Evolutionary conservation across 2,797 vertebrate genomes (phyloP), one percentile per base, ranked within the genome.

Genomic region (Chiloscyllium punctatum): DNA sequence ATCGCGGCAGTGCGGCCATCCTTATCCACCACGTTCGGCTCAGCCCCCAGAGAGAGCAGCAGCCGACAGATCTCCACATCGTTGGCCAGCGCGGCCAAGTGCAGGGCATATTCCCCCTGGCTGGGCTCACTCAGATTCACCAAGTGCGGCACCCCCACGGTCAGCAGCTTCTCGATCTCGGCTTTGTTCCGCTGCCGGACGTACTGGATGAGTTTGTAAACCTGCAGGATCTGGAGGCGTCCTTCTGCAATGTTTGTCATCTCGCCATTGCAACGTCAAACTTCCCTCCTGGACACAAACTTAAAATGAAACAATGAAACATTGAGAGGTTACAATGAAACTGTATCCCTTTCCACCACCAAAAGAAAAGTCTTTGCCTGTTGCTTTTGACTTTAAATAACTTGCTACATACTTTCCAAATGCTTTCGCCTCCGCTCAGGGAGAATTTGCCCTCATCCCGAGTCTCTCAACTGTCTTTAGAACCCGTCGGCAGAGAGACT

Each of bases 151-250:
- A 98, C 97, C 1, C 99, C 99, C 7, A 98, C 96, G 33, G 96
- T 97, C 95, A 97, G 96, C 96, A 99, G 96, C 96, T 98, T 99
- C 97, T 98, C 97, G 90, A 99, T 98, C 96, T 98, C 98, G 1
- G 94, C 96, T 96, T 96, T 98, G 94, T 99, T 97, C 95, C 96
- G 97, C 88, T 98, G 77, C 0, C 97, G 98, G 96, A 99, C 97
- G 1, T 96, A 98, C 96, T 99, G 99, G 96, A 99, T 98, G 96
- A 99, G 97, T 96, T 98, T 98, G 97, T 99, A 99, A 96, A 98
- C 97, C 11, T 95, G 94, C 71, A 95, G 13, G 6, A 25, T 57
- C 23, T 95, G 94, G 3, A 95, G 94, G 0, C 94, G 71, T 2
- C 94, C 94, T 57, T 95, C 13, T 4, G 94, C 94, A 16, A 77